Base-by-base conservation (phyloP, 2,113 vertebrate genomes). In the Dendrocopos noguchii region DNA sequence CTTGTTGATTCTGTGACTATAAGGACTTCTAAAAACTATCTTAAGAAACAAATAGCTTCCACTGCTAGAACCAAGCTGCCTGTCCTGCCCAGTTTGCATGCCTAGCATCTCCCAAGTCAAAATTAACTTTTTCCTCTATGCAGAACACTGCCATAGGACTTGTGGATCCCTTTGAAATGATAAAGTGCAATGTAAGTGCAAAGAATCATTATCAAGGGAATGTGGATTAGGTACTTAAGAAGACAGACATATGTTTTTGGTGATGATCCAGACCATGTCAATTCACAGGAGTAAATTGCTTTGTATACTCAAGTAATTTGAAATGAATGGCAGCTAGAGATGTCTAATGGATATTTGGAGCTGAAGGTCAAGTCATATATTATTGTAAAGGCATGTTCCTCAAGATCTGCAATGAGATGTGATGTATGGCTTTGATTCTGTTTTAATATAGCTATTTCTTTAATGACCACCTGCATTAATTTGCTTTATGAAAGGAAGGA, bases 391-490 rank as follows among this genome's bases (percentile, higher is more conserved):
- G 6, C 18, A 46, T 55, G 6, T 76, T 96, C n/a, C 50, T 28
- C 66, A 57, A 84, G 71, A 79, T 93, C 81, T 88, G 21, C 55
- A 73, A 12, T 88, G 52, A 91, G 25, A 7, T 52, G 75, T 88
- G 88, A 88, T 84, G 16, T 33, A 72, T 59, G 14, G 31, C 25
- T 67, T 74, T 80, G 72, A 88, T 95, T 87, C 63, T 46, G 7
- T 80, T 95, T 94, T 95, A 95, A 95, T 94, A 92, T 63, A 95
- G 80, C 74, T 61, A 74, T 66, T 95, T 95, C 66, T 91, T 79
- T 94, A 92, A 93, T 70, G 74, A 81, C 70, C 82, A 21, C 50
- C 59, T 73, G 29, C 17, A 68, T 75, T 94, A 78, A 93, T 91
- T 91, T 78, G 19, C 27, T 87, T 83, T 64, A 80, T 66, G 77